phyloP scores from a whole-genome alignment of 1,140 invertebrate species.

The Semibalanus balanoides region DNA sequence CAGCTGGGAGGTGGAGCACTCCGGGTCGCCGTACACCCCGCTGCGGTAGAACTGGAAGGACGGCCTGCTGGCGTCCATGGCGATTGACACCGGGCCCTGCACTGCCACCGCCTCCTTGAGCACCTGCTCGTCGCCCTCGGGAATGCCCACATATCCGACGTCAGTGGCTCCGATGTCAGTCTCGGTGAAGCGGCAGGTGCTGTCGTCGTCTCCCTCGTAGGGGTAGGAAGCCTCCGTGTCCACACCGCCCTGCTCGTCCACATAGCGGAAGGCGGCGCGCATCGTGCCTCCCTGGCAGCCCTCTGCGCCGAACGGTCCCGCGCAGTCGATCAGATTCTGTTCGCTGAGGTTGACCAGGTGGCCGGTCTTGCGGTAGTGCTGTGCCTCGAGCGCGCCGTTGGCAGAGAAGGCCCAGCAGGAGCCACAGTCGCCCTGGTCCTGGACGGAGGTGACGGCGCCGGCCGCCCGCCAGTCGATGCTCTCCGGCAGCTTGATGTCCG shows the following conservation, averaged over 20 bases:
- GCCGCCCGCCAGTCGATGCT: conserved; percentile 32
- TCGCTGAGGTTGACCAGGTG: conserved; percentile 82
- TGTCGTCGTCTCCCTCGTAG: conserved; percentile 30
- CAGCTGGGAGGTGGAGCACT: conserved; percentile 50
- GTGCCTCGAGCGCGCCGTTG: conserved; percentile 88
- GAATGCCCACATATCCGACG: too few species aligned
- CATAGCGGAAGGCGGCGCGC: conserved; percentile 79
- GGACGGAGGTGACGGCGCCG: conserved; percentile 32
- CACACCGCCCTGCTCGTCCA: conserved; percentile 72
- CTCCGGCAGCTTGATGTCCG: not conserved
- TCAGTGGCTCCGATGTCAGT: conserved; percentile 55
- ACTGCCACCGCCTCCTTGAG: conserved; percentile 68
- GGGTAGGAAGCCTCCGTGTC: conserved; percentile 67
- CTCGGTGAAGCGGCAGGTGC: conserved; percentile 53
- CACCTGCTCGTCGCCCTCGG: too few species aligned
- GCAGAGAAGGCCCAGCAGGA: conserved; percentile 31
- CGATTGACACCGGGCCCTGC: conserved; percentile 96
- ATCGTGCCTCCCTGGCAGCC: conserved; percentile 94
- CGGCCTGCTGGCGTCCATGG: conserved; percentile 56
- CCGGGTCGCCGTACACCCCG: conserved; percentile 51
- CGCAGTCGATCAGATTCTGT: conserved; percentile 96
- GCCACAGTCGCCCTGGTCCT: conserved; percentile 31
- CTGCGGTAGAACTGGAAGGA: conserved; percentile 63
- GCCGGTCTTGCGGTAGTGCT: conserved; percentile 74
- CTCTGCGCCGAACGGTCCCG: conserved; percentile 72